Percentiles rank a stretch among this genome's conserved stretches.
These are phyloP conservation scores for Orbicella faveolata DNA, from an alignment of 64 coral and sea anemone species.

Conservation along the genomic window DNA sequence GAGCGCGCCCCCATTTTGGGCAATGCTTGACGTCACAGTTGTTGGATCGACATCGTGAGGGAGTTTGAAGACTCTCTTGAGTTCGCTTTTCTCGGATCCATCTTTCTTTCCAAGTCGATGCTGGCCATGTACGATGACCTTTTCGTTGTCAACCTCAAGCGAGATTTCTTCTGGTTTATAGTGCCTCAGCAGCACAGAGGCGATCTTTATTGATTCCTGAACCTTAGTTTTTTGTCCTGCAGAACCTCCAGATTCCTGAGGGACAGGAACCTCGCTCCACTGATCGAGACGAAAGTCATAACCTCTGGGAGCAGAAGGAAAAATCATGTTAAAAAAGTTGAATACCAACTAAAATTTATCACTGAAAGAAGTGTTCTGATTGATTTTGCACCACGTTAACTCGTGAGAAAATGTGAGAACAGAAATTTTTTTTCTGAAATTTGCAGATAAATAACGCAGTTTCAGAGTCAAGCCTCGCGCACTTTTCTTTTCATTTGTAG, in stretches of 20 bases:
- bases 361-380: too few relatives aligned
- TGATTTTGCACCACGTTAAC: too few relatives aligned
- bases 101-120: constrained; percentile 58
- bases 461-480: too few relatives aligned
- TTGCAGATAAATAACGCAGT: too few relatives aligned
- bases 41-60: constrained; percentile 76
- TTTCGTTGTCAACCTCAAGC: constrained; percentile 24
- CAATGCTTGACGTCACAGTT: constrained; percentile 46
- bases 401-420: too few relatives aligned
- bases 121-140: constrained; percentile 66
- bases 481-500: too few relatives aligned
- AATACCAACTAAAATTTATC: neutral
- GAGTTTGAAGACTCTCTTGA: constrained; percentile 60
- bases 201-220: constrained; percentile 18
- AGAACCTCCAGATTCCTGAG: too few relatives aligned
- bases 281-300: neutral
- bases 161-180: constrained; percentile 58
- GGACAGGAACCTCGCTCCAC: neutral
- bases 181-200: constrained; percentile 10
- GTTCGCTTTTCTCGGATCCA: constrained; percentile 68
- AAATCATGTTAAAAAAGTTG: neutral
- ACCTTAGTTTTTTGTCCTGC: neutral
- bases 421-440: too few relatives aligned
- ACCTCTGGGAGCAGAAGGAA: too few relatives aligned
- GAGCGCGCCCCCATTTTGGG: constrained; percentile 48